phyloP scores from a whole-genome alignment of 2,797 vertebrate species.

The Rhodeus uyekii region DNA sequence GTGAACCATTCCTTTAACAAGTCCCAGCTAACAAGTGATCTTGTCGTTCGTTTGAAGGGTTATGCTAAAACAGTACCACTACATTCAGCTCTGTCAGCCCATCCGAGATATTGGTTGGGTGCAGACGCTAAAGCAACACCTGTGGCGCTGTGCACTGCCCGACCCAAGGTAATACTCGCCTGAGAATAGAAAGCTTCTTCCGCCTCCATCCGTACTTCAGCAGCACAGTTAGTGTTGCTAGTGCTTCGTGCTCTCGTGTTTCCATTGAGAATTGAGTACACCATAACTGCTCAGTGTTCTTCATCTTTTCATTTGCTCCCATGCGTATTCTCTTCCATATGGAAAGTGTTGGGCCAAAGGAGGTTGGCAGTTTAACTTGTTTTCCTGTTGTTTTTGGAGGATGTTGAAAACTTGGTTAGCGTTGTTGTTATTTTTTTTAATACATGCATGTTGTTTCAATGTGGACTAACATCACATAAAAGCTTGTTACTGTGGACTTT shows the following conservation, averaged over 20 bases:
- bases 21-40: conserved; percentile 75
- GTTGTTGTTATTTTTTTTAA: conserved; percentile 39
- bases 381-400: conserved; percentile 58
- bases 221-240: conserved; percentile 30
- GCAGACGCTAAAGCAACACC: conserved; percentile 85
- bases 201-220: conserved; percentile 66
- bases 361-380: conserved; percentile 52
- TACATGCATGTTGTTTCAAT: conserved; percentile 50
- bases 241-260: neutral
- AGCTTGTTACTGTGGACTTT: conserved; percentile 36
- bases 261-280: conserved; percentile 41
- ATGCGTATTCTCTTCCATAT: conserved; percentile 79
- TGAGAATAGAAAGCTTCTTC: conserved; percentile 55
- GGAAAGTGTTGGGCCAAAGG: conserved; percentile 61
- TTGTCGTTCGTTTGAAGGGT: conserved; percentile 84
- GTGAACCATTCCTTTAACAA: conserved; percentile 9
- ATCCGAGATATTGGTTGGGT: conserved; percentile 85
- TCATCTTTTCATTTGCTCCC: conserved; percentile 61
- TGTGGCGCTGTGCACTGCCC: conserved; percentile 82
- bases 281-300: conserved; percentile 21
- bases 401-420: conserved; percentile 43
- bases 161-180: conserved; percentile 76
- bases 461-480: conserved; percentile 46
- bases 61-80: conserved; percentile 86
- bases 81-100: conserved; percentile 86